Evolutionary conservation across 2,113 vertebrate species (phyloP).

Genomic region (Silurus asotus): DNA sequence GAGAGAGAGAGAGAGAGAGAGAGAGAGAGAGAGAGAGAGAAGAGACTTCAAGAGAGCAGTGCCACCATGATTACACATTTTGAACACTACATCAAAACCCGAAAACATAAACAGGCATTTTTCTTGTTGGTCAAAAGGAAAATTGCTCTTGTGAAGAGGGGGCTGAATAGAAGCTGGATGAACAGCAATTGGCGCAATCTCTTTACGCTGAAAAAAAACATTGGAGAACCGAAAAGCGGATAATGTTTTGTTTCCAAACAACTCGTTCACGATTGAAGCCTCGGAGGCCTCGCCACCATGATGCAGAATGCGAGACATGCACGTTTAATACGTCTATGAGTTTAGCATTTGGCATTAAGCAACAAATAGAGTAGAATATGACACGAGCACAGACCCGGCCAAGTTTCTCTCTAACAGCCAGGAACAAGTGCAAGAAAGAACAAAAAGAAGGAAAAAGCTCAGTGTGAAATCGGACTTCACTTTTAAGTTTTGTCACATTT

Average conservation of each 20-base stretch:
- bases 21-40: slow-evolving; percentile 10
- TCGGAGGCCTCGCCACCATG: not conserved
- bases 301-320: no score
- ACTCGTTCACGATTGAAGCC: not conserved
- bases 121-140: slow-evolving; percentile 25
- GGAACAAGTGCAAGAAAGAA: not conserved
- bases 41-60: slow-evolving; percentile 41
- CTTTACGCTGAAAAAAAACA: slow-evolving; percentile 23
- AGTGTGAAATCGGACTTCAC: not conserved
- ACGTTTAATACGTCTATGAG: not conserved
- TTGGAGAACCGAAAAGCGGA: slow-evolving; percentile 12
- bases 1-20: no score
- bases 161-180: slow-evolving; percentile 16
- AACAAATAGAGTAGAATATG: not conserved
- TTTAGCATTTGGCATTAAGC: not conserved
- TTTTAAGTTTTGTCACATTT: not conserved
- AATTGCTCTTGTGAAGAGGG: slow-evolving; percentile 34
- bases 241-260: slow-evolving; percentile 27
- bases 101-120: slow-evolving; percentile 35
- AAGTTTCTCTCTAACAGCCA: not conserved
- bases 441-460: not conserved
- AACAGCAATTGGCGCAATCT: slow-evolving; percentile 25
- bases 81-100: slow-evolving; percentile 44
- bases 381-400: not conserved
- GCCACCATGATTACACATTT: slow-evolving; percentile 40